These are phyloP conservation scores for Apotomis betuletana DNA, from an alignment of 2,888 invertebrate genomes.

Conservation along the genomic window DNA sequence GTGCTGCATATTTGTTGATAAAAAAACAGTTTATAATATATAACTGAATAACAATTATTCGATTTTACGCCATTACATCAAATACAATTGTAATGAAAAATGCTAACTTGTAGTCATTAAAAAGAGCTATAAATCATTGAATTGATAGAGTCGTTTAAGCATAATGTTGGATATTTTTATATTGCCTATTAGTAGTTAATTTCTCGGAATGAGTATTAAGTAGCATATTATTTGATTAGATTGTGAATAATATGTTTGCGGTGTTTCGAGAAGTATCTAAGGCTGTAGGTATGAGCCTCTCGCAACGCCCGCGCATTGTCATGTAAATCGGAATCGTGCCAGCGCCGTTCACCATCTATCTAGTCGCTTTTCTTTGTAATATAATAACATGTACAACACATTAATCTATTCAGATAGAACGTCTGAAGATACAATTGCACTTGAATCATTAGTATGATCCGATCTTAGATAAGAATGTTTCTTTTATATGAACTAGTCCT, in stretches of 20 bases:
- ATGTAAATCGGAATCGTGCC: slow-evolving; percentile 31
- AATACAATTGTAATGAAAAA: too few species aligned
- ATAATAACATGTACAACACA: not conserved
- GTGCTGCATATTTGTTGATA: too few species aligned
- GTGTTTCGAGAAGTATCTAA: slow-evolving; percentile 27
- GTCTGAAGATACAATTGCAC: too few species aligned
- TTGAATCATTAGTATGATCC: too few species aligned
- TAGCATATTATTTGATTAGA: not conserved
- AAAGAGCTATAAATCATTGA: too few species aligned
- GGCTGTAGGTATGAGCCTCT: slow-evolving; percentile 10
- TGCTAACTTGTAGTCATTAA: too few species aligned
- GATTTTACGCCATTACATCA: too few species aligned
- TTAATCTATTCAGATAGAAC: too few species aligned
- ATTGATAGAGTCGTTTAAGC: not conserved
- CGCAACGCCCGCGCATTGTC: slow-evolving; percentile 25
- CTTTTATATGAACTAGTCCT: too few species aligned
- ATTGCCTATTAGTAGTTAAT: slow-evolving; percentile 14
- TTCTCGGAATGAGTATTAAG: not conserved
- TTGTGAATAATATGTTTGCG: not conserved
- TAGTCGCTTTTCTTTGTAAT: not conserved
- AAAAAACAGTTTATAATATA: too few species aligned
- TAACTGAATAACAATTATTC: too few species aligned
- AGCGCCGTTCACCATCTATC: slow-evolving; percentile 1
- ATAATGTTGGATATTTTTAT: not conserved
- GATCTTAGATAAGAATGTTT: too few species aligned